Percentiles rank a stretch among this genome's conserved stretches.
phyloP scores from a whole-genome alignment of 2,888 invertebrate genomes.

The Rhopalosiphum nymphaeae region DNA sequence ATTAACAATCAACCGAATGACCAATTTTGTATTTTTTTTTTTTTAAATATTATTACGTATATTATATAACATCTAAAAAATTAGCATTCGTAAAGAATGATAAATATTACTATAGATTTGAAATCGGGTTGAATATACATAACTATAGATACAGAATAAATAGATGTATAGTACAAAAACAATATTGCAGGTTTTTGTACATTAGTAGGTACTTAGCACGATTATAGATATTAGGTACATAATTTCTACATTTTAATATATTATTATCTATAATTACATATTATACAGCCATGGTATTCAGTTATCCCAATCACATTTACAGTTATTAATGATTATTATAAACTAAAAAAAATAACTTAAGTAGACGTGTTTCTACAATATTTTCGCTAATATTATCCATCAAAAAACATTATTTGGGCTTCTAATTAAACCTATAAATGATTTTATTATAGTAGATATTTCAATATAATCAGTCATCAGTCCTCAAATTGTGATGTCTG shows the following conservation, averaged over 20 bases:
- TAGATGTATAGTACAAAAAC: not conserved
- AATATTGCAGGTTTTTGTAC: not conserved
- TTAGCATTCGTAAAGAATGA: not conserved
- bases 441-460: not conserved
- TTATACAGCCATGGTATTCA: not conserved
- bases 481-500: not conserved
- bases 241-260: not conserved
- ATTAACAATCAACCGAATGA: not conserved
- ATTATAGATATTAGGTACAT: not conserved
- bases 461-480: not conserved
- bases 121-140: not conserved
- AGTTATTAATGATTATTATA: not conserved
- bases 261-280: not conserved
- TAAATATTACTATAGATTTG: not conserved
- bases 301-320: not conserved
- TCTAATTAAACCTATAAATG: not conserved
- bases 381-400: not conserved
- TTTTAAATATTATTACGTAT: not conserved
- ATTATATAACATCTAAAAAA: not conserved
- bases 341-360: not conserved
- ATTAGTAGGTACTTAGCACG: not conserved
- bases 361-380: not conserved
- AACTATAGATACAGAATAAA: not conserved
- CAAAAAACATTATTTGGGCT: not conserved
- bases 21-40: constrained; percentile 13